Percentiles rank a stretch among this genome's conserved stretches.
phyloP scores from a whole-genome alignment of 2,113 vertebrate genomes.

The Baryphthengus martii region DNA sequence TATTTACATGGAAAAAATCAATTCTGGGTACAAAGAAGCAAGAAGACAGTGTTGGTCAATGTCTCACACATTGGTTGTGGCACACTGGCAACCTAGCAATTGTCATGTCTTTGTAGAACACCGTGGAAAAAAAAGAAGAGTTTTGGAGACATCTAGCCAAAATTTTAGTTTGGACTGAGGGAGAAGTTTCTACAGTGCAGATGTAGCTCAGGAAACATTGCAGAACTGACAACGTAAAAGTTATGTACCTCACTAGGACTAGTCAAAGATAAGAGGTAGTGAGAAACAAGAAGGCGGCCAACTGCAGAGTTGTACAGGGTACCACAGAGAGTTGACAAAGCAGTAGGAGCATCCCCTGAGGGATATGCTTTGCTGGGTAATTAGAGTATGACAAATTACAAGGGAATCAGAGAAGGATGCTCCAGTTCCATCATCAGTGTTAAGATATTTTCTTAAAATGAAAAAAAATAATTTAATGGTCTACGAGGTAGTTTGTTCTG shows the following conservation, averaged over 20 bases:
- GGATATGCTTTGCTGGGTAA: not conserved
- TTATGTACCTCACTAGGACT: not conserved
- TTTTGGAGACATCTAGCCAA: not conserved
- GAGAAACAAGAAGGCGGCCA: not conserved
- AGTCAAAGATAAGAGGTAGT: not conserved
- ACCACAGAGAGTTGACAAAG: not conserved
- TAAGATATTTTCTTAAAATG: not conserved
- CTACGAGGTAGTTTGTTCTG: not conserved
- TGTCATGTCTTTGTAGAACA: not conserved
- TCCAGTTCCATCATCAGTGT: not conserved
- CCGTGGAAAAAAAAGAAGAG: not conserved
- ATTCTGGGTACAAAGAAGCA: not conserved
- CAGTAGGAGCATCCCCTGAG: not conserved
- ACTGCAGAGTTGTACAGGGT: not conserved
- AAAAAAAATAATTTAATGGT: not conserved
- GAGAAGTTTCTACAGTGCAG: not conserved
- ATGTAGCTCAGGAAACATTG: not conserved
- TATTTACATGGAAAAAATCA: no score
- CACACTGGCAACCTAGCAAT: not conserved
- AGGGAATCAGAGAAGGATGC: not conserved
- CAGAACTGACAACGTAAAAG: not conserved
- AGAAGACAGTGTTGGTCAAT: not conserved
- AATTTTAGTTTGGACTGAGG: not conserved
- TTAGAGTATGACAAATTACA: not conserved
- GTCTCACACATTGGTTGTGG: not conserved